These are phyloP conservation scores for Ophiothrix spiculata DNA, from an alignment of 35 echinoderm and acorn worm species.

Conservation along the genomic window DNA sequence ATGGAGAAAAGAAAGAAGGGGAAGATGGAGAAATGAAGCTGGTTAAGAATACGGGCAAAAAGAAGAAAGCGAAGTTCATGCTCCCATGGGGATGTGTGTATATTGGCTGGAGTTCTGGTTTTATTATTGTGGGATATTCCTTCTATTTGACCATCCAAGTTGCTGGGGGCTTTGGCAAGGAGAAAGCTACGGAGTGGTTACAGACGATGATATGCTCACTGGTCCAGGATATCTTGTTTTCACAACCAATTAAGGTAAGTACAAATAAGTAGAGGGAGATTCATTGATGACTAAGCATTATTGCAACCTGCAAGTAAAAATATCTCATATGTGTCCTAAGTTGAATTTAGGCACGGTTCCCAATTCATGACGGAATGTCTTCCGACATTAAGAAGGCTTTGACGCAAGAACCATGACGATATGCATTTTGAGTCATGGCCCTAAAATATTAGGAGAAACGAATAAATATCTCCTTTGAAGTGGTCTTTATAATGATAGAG, in stretches of 20 bases:
- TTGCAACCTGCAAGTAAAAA: too few species aligned
- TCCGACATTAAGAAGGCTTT: too few species aligned
- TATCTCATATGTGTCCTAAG: too few species aligned
- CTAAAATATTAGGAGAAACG: too few species aligned
- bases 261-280: not conserved
- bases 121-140: slow-evolving; percentile 52
- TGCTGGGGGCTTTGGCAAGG: slow-evolving; percentile 71
- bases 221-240: slow-evolving; percentile 80
- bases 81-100: slow-evolving; percentile 72
- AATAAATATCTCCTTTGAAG: too few species aligned
- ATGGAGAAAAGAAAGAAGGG: slow-evolving; percentile 20
- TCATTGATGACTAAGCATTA: not conserved
- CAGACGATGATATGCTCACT: slow-evolving; percentile 72
- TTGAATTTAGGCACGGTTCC: too few species aligned
- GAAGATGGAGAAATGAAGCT: slow-evolving; percentile 37
- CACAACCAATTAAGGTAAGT: slow-evolving; percentile 87
- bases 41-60: slow-evolving; percentile 74
- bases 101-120: slow-evolving; percentile 68
- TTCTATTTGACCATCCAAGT: slow-evolving; percentile 90
- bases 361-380: too few species aligned
- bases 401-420: too few species aligned
- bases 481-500: too few species aligned
- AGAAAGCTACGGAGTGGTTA: slow-evolving; percentile 90
- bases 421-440: too few species aligned
- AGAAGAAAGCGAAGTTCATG: slow-evolving; percentile 79